Conservation (phyloP, 1,140 invertebrate species). For the Oedothorax gibbosus region DNA sequence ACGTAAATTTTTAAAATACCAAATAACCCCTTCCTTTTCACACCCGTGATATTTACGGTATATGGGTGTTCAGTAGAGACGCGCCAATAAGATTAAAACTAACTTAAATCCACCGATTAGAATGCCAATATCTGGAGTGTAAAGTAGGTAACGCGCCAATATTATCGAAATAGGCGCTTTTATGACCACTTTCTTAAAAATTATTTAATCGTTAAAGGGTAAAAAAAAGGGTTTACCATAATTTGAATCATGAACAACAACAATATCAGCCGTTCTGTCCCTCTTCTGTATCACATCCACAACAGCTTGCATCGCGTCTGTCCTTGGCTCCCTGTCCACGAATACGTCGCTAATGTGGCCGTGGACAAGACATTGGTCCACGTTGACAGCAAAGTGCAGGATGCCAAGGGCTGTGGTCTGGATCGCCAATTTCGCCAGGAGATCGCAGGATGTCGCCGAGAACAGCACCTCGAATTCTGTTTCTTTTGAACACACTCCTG, state of each 20-base stretch:
- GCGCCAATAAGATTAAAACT: too few relatives aligned
- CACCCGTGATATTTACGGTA: too few relatives aligned
- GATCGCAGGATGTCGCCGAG: slow-evolving; percentile 43
- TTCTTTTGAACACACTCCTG: slow-evolving; percentile 22
- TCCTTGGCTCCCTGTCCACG: slow-evolving; percentile 1
- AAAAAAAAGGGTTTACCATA: neutral
- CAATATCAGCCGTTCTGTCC: slow-evolving; percentile 25
- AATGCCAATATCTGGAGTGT: too few relatives aligned
- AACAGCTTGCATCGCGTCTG: slow-evolving; percentile 32
- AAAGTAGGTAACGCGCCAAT: too few relatives aligned
- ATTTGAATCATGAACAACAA: slow-evolving; percentile 28
- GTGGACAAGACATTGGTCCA: slow-evolving; percentile 1
- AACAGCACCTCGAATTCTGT: slow-evolving; percentile 39
- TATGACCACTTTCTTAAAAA: too few relatives aligned
- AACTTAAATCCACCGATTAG: too few relatives aligned
- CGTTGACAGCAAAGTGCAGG: slow-evolving; percentile 40
- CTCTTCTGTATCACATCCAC: slow-evolving; percentile 17
- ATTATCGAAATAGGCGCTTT: too few relatives aligned
- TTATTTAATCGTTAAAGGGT: too few relatives aligned
- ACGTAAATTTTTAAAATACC: too few relatives aligned
- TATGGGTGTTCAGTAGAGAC: too few relatives aligned
- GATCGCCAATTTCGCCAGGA: neutral
- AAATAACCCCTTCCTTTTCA: too few relatives aligned
- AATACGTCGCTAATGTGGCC: neutral
- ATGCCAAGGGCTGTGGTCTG: slow-evolving; percentile 15